Evolutionary conservation across 2,888 invertebrate species (phyloP), one percentile per base, ranked within the genome.

Genomic region (Auanema freiburgensis): DNA sequence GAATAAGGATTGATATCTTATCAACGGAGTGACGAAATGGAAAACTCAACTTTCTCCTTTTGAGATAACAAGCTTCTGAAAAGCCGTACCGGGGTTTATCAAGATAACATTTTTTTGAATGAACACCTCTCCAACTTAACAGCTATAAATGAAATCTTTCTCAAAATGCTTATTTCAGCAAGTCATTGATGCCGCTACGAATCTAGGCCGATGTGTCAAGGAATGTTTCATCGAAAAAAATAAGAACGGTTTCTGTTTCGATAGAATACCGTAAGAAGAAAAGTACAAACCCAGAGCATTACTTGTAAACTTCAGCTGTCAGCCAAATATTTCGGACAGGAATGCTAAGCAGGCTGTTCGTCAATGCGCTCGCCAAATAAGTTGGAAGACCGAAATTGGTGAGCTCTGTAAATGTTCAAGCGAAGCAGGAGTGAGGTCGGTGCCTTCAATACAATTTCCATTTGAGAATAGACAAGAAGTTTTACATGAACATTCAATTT

Each of bases 181-280:
- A 4, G 60, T 79, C 6, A 66, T 76, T 8, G 67, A 77, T 56
- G 69, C 74, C 6, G 79, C 72, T 14, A 65, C 77, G 10, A 71
- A 79, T 21, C 66, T 79, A 16, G 80, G 77, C 11, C 69, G 66
- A 44, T 80, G 80, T 53, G 77, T 79, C 12, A 80, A 80, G 63
- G 65, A 76, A 18, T 80, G 80, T 57, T 78, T 80, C 63, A 60
- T 78, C 18, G 64, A 77, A 51, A 79, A 79, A 55, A 79, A 80
- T 54, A 55, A 67, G 0, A 65, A 66, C 14, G 78, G 79, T 12
- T 78, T 74, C 49, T 80, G 80, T 51, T 80, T 80, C 57, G 77
- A 77, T 57, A 61, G 67, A 49, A 69, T 69, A 33, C 71, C 71
- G 76, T 78, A 23, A 63, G 65, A 51, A 18, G 12, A 51, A 16